These are phyloP conservation scores for Mastigias papua DNA, from an alignment of 30 jellyfish, hydroid and myxozoan species.

Conservation along the genomic window DNA sequence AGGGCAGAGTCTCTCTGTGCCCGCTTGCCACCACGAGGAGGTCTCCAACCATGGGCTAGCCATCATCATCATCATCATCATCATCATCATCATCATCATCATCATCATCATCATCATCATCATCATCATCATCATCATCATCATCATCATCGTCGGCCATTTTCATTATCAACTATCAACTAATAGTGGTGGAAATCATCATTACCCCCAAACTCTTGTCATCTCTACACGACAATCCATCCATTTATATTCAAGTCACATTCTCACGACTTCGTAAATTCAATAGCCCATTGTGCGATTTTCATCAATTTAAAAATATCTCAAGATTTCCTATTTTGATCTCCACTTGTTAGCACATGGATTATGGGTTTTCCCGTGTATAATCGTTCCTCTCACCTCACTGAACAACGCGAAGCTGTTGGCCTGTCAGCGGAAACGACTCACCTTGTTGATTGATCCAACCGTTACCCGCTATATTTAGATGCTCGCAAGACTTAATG, in stretches of 20 bases:
- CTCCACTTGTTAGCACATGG: conserved; percentile 34
- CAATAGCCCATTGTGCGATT: conserved; percentile 6
- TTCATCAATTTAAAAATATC: conserved; percentile 18
- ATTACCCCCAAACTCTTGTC: background rate
- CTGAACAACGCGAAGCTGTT: background rate
- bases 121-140: background rate
- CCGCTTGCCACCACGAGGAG: no score
- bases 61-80: background rate
- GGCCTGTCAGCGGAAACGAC: conserved; percentile 27
- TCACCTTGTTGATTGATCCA: background rate
- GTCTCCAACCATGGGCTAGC: no score
- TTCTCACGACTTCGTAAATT: background rate
- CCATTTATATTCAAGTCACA: background rate
- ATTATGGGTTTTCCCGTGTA: conserved; percentile 45
- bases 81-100: background rate
- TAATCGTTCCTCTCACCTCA: background rate
- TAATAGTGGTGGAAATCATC: background rate
- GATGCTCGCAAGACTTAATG: conserved; percentile 28
- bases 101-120: background rate
- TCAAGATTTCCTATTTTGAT: conserved; percentile 51
- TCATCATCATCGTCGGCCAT: background rate
- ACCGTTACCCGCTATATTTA: conserved; percentile 57
- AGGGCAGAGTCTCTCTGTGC: no score
- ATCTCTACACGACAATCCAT: background rate
- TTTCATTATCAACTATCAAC: background rate